phyloP scores from a whole-genome alignment of 2,113 vertebrate species.

The Mus pahari region DNA sequence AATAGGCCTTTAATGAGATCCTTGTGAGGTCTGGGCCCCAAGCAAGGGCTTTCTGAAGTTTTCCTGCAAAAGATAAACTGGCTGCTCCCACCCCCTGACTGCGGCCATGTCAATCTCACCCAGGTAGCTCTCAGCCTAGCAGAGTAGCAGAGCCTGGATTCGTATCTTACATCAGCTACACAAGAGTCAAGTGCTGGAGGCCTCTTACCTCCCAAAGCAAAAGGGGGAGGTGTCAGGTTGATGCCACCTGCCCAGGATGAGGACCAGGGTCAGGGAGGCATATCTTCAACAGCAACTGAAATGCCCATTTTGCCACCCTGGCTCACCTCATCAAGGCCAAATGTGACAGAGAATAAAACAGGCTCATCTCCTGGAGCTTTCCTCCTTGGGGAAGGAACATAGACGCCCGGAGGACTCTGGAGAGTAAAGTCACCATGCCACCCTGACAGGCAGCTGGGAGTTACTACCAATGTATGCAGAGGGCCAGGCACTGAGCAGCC shows the following conservation, averaged over 20 bases:
- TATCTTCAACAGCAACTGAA: constrained; percentile 74
- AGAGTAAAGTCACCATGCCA: constrained; percentile 1
- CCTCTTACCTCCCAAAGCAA: neutral
- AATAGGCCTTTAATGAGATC: constrained; percentile 90
- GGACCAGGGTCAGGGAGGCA: neutral
- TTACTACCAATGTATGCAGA: neutral
- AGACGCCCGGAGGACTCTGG: neutral
- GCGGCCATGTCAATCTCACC: constrained; percentile 83
- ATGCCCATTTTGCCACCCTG: constrained; percentile 83
- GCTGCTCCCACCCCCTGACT: constrained; percentile 53
- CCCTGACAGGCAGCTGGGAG: neutral
- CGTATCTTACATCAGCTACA: neutral
- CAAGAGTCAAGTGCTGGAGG: neutral
- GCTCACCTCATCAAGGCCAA: constrained; percentile 81
- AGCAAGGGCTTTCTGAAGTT: constrained; percentile 84
- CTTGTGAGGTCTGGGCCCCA: constrained; percentile 88
- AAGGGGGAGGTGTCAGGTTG: neutral
- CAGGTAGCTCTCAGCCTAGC: constrained; percentile 74
- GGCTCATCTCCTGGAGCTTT: neutral
- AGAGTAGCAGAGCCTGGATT: neutral
- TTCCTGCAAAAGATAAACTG: constrained; percentile 88
- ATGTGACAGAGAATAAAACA: constrained; percentile 37
- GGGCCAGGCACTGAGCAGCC: neutral
- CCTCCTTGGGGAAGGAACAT: neutral
- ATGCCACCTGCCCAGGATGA: neutral